Percentiles rank a stretch among this genome's conserved stretches.
phyloP scores from a whole-genome alignment of 2,113 vertebrate genomes.

The Ammodramus savannarum region DNA sequence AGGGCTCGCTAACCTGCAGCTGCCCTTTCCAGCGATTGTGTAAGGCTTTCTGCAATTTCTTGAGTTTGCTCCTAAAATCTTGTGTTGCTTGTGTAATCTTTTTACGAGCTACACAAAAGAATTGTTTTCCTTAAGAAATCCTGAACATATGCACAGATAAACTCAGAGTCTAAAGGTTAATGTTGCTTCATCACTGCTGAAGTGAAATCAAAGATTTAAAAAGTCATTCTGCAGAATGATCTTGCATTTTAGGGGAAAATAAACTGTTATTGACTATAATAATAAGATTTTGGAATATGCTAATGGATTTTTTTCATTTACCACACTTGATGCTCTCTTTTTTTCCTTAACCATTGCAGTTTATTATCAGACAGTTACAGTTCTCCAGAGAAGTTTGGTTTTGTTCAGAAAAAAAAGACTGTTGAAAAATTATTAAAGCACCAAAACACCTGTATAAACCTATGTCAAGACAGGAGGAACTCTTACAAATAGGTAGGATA shows the following conservation, averaged over 20 bases:
- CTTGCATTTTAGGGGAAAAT: not conserved
- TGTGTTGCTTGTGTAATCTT: not conserved
- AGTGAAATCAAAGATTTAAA: slow-evolving; percentile 33
- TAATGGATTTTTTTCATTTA: not conserved
- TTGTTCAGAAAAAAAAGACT: not conserved
- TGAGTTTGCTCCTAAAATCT: not conserved
- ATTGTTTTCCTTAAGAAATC: slow-evolving; percentile 20
- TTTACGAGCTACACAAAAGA: not conserved
- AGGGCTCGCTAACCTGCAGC: not conserved
- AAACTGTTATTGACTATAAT: slow-evolving; percentile 12
- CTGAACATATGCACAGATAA: slow-evolving; percentile 35
- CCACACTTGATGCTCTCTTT: not conserved
- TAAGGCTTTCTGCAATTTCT: not conserved
- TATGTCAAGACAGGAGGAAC: not conserved
- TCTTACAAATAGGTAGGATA: not conserved
- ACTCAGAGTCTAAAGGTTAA: slow-evolving; percentile 15
- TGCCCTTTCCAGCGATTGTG: not conserved
- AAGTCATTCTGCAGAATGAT: slow-evolving; percentile 13
- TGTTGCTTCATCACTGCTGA: slow-evolving; percentile 1
- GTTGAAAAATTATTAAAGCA: not conserved
- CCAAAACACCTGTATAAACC: not conserved
- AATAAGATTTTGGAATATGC: not conserved
- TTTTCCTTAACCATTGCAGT: not conserved
- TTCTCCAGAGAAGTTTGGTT: not conserved
- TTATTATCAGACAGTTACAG: not conserved